These are phyloP conservation scores for Neoarius graeffei DNA, from an alignment of 2,113 vertebrate genomes.

Conservation along the genomic window DNA sequence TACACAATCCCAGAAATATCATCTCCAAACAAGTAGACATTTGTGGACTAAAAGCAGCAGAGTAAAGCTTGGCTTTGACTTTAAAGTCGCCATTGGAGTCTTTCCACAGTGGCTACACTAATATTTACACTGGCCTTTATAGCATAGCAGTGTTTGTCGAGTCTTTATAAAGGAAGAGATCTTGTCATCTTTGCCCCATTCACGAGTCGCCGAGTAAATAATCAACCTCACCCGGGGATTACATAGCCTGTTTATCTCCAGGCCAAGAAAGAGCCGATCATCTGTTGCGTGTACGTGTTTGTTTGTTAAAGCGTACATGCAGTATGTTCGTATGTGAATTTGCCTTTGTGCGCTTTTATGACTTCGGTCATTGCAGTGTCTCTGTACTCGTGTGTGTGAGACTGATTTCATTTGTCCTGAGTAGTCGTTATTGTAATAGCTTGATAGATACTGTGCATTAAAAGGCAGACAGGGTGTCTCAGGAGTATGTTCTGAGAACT, in stretches of 20 bases:
- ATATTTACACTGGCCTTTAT: constrained; percentile 63
- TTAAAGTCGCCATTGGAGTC: constrained; percentile 49
- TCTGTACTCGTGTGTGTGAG: background rate
- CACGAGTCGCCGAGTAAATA: constrained; percentile 60
- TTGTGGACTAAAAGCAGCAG: constrained; percentile 15
- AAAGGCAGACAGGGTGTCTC: background rate
- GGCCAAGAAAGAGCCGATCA: constrained; percentile 25
- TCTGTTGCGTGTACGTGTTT: constrained; percentile 25
- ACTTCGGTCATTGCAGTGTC: background rate
- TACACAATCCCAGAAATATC: constrained; percentile 33
- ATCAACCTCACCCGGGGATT: constrained; percentile 49
- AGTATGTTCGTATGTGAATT: background rate
- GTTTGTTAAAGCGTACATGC: background rate
- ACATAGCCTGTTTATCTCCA: constrained; percentile 56
- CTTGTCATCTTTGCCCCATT: constrained; percentile 55
- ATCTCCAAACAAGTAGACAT: constrained; percentile 26
- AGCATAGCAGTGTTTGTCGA: constrained; percentile 51
- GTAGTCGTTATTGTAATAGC: constrained; percentile 42
- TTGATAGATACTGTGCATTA: constrained; percentile 36
- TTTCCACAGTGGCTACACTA: constrained; percentile 51
- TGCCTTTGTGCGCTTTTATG: background rate
- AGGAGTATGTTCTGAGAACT: constrained; percentile 11
- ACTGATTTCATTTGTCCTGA: constrained; percentile 45
- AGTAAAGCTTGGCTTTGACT: constrained; percentile 52
- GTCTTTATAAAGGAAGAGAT: constrained; percentile 43